Conservation (phyloP, 2,113 vertebrate genomes). For the Chamaea fasciata region DNA sequence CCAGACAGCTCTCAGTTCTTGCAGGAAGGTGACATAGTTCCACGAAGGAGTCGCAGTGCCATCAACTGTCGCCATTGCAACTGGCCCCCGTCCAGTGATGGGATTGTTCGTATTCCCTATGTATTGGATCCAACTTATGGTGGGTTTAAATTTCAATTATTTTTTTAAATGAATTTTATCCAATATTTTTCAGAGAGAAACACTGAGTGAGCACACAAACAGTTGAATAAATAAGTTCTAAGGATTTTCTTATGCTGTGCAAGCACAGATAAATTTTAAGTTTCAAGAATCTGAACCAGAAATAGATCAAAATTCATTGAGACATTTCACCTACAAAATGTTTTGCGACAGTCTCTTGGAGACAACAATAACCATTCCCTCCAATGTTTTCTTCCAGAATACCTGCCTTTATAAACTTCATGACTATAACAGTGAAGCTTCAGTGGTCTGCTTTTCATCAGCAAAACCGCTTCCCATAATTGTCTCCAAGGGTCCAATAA, state of each 20-base stretch:
- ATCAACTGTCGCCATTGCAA: conserved; percentile 76
- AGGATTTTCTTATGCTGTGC: neutral
- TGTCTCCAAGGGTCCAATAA: neutral
- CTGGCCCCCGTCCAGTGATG: conserved; percentile 80
- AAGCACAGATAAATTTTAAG: neutral
- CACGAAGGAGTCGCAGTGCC: conserved; percentile 66
- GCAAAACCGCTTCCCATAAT: neutral
- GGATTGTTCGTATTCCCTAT: conserved; percentile 79
- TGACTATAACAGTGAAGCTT: neutral
- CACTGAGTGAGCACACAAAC: neutral
- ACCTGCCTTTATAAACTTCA: neutral
- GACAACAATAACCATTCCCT: neutral
- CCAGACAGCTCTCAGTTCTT: conserved; percentile 25
- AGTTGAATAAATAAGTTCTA: neutral
- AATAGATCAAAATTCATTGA: neutral
- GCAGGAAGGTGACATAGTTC: conserved; percentile 78
- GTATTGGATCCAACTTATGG: conserved; percentile 77
- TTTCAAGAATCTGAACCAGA: neutral
- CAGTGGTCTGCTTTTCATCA: neutral
- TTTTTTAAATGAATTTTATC: neutral
- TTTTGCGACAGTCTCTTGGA: neutral
- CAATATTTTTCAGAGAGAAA: neutral
- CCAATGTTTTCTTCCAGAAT: neutral
- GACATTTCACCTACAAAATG: neutral
- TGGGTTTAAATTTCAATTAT: neutral